Base-by-base conservation (phyloP, 2,888 invertebrate genomes). In the Cylindroiulus punctatus region DNA sequence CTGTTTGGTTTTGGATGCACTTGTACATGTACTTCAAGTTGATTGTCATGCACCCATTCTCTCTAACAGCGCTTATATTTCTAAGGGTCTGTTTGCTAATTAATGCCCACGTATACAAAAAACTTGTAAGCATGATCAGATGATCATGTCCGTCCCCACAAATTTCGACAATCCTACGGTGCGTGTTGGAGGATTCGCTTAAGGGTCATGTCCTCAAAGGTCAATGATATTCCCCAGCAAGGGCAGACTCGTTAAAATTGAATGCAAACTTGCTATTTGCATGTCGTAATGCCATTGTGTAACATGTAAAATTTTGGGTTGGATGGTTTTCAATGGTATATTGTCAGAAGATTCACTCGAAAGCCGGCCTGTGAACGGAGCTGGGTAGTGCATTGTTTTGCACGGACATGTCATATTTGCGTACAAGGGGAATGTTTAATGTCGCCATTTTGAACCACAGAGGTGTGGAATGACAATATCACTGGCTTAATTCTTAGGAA, bases 191-290 rank as follows among this genome's bases (percentile, higher is more conserved):
- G 65, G 65, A 65, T 65, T 65, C 26, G 26, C 1, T 65, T 65
- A 0, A 65, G 22, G 65, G 5, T 65, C 65, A 7, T 65, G 65
- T 26, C 65, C 65, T 65, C 26, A n/a, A 19, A 12, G 65, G 65
- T 22, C 65, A 65, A 65, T 65, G 65, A 65, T 65, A 65, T 65
- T 65, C 57, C 8, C n/a, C 10, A 10, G n/a, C 65, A 65, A 12
- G 65, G 65, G 65, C 65, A 65, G 65, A 26, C 65, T 65, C 65
- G 65, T 65, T 65, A 65, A 26, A 52, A 65, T 26, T 65, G 65
- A 65, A 65, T 65, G 10, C 10, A 65, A 65, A 26, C n/a, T n/a
- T 10, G 65, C 10, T 65, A n/a, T n/a, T 65, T n/a, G 65, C 65
- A 65, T 65, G 65, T 26, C n/a, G 65, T 65, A 65, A 26, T 65